These are phyloP conservation scores for Pyrrhia umbra DNA, from an alignment of 2,888 invertebrate species.

Conservation along the genomic window DNA sequence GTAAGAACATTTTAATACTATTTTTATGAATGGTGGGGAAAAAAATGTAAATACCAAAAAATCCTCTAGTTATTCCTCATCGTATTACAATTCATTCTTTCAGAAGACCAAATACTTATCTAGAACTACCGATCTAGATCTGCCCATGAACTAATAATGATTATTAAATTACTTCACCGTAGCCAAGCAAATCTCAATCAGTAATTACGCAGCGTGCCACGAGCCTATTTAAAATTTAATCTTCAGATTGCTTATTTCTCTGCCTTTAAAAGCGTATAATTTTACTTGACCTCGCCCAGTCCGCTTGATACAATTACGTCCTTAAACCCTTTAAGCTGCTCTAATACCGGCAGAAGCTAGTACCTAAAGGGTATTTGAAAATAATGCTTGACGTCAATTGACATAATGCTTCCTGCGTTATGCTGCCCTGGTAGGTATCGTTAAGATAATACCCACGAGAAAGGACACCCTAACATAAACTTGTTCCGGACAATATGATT, in stretches of 20 bases:
- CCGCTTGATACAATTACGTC: slow-evolving; percentile 58
- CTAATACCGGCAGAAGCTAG: slow-evolving; percentile 45
- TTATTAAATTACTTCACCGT: slow-evolving; percentile 20
- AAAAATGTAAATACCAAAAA: background rate
- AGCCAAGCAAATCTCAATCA: slow-evolving; percentile 30
- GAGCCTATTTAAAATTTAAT: slow-evolving; percentile 47
- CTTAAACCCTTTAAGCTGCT: slow-evolving; percentile 58
- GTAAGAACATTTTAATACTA: too few species aligned
- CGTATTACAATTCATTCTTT: background rate
- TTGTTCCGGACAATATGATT: background rate
- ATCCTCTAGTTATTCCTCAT: background rate
- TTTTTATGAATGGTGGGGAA: too few species aligned
- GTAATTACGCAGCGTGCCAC: slow-evolving; percentile 22
- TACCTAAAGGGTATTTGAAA: slow-evolving; percentile 57
- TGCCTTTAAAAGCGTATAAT: slow-evolving; percentile 50
- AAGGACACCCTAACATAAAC: background rate
- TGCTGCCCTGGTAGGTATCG: slow-evolving; percentile 29
- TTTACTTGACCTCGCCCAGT: slow-evolving; percentile 53
- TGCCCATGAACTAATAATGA: background rate
- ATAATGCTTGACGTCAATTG: slow-evolving; percentile 35
- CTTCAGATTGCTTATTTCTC: slow-evolving; percentile 22
- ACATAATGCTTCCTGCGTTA: slow-evolving; percentile 43
- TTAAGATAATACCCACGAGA: slow-evolving; percentile 9
- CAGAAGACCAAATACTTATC: background rate
- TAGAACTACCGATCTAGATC: background rate